Percentiles rank a stretch among this genome's conserved stretches.
phyloP scores from a whole-genome alignment of 2,113 vertebrate species.

The Myrmecobius fasciatus region DNA sequence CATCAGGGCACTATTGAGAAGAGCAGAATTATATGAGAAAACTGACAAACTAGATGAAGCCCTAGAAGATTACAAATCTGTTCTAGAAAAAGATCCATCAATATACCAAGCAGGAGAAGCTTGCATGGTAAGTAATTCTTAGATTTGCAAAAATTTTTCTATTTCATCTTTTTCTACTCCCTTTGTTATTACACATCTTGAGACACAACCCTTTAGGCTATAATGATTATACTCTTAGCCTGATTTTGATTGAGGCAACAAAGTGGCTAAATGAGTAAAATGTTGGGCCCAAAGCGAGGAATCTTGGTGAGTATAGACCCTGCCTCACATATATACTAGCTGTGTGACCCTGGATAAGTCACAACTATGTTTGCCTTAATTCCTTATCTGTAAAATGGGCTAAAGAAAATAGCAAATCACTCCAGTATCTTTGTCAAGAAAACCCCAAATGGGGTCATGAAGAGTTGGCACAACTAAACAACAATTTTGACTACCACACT shows the following conservation, averaged over 20 bases:
- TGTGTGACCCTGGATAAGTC: neutral
- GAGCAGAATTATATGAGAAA: conserved; percentile 95
- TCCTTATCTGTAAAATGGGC: neutral
- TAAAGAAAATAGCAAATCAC: neutral
- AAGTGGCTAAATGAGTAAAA: neutral
- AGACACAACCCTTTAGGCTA: conserved; percentile 23
- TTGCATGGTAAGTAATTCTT: conserved; percentile 87
- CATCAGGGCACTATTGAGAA: conserved; percentile 90
- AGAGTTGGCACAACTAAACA: neutral
- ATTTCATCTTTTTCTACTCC: neutral
- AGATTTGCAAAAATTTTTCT: neutral
- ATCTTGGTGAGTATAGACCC: neutral
- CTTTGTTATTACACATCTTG: conserved; percentile 28
- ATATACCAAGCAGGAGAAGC: conserved; percentile 90
- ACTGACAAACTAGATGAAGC: conserved; percentile 97
- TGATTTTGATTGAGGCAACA: neutral
- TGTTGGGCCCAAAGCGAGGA: neutral
- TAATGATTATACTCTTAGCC: conserved; percentile 2
- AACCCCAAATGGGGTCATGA: neutral
- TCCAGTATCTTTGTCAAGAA: neutral
- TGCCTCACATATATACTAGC: neutral
- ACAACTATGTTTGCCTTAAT: neutral
- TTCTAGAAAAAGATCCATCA: conserved; percentile 91
- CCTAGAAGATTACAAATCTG: conserved; percentile 93
- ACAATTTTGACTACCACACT: neutral